Evolutionary conservation across 2,888 invertebrate genomes (phyloP), one percentile per base, ranked within the genome.

Genomic region (Disparrhopalites patrizii): DNA sequence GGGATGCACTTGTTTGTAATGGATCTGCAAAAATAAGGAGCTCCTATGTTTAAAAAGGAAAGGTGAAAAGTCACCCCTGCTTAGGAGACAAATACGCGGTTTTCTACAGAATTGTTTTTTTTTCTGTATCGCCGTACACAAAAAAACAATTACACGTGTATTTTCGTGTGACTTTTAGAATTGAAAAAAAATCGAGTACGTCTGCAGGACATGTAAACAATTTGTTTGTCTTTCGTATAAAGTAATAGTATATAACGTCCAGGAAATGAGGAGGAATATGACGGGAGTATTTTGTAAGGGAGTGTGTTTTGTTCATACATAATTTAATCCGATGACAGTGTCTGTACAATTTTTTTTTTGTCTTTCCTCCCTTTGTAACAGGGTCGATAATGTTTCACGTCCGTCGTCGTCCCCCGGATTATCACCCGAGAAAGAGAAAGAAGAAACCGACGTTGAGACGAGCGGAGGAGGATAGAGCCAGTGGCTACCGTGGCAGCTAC

Each of bases 381-480:
- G 95, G 95, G 81, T 93, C 93, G 77, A 91, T 97, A 79, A 96
- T 95, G 90, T 97, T 97, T 81, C 96, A 97, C 82, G 92, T 97
- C 79, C 86, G 94, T 78, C 85, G 93, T 79, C 86, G 94, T 78
- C 93, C 96, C 75, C 90, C 91, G 57, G 95, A 95, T 80, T 87
- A 90, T 77, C 90, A 89, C 79, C 93, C 91, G 71, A 86, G 93
- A 69, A 87, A 93, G 75, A 87, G 93, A 76, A 91, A 94, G 84
- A 94, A 94, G 84, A 85, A 85, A 78, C 82, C 83, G 64, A 62
- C 69, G 54, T 20, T 25, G 23, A 77, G 80, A 51, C 81, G 84
- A 81, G 81, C 83, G 81, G 78, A 79, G 81, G 82, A 76, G 82
- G 67, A 63, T 54, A 72, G 70, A 52, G 72, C 67, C 40, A 73